These are phyloP conservation scores for Fragum whitleyi DNA, from an alignment of 2,888 invertebrate genomes.

Conservation along the genomic window DNA sequence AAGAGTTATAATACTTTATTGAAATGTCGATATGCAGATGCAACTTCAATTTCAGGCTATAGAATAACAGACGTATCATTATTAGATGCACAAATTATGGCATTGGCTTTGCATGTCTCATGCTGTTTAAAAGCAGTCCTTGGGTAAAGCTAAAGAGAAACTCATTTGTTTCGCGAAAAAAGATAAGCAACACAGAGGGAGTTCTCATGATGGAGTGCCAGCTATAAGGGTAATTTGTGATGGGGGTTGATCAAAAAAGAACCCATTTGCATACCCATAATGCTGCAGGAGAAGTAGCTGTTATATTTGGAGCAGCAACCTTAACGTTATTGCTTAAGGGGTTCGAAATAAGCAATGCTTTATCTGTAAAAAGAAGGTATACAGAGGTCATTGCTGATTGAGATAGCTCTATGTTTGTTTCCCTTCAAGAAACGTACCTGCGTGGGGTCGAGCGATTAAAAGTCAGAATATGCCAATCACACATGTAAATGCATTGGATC, in stretches of 20 bases:
- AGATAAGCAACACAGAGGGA: slow-evolving; percentile 21
- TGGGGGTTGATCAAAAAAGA: slow-evolving; percentile 51
- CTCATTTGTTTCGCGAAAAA: slow-evolving; percentile 15
- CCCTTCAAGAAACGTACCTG: slow-evolving; percentile 43
- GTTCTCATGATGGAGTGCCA: slow-evolving; percentile 45
- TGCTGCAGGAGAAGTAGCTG: slow-evolving; percentile 45
- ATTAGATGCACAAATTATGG: background rate
- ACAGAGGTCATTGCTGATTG: too few species aligned
- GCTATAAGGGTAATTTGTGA: slow-evolving; percentile 44
- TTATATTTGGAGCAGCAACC: slow-evolving; percentile 37
- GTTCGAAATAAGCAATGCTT: slow-evolving; percentile 42
- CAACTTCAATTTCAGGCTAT: background rate
- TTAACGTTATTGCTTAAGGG: slow-evolving; percentile 34
- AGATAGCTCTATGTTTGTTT: too few species aligned
- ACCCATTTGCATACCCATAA: slow-evolving; percentile 50
- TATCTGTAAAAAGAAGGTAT: slow-evolving; percentile 49
- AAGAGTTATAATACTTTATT: background rate
- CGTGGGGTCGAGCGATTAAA: slow-evolving; percentile 41
- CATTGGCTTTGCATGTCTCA: slow-evolving; percentile 11
- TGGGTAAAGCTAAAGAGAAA: background rate
- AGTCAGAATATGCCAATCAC: too few species aligned
- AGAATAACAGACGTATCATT: background rate
- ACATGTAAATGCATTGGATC: too few species aligned
- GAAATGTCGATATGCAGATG: background rate
- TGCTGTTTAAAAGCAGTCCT: slow-evolving; percentile 8